Base-by-base conservation (phyloP, 1,140 invertebrate genomes). In the Holcopasites calliopsidis region DNA sequence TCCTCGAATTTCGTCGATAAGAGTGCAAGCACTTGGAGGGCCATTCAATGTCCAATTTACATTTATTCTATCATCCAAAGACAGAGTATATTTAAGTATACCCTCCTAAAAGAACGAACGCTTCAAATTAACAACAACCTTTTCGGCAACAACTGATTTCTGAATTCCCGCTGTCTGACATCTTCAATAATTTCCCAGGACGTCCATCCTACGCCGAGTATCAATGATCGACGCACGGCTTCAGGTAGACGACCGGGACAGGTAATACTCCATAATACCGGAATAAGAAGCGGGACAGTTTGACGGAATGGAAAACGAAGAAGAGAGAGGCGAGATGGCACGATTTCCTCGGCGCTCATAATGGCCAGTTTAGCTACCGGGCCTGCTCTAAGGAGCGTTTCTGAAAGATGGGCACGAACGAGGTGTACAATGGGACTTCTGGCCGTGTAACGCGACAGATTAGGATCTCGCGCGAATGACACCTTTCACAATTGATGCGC, bases 401-500 rank as follows among this genome's bases (percentile, higher is more conserved):
- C 66, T 58, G 33, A 65, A 84, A 86, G 79, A 88, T 83, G 84
- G 76, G 79, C 83, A 87, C 86, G 80, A 84, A 87, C 77, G 60
- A 58, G 13, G 33, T 52, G 11, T 47, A 87, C 83, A 87, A 87
- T 86, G 50, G 80, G 10, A 35, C 35, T 54, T 69, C 77, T 38
- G 2, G 70, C 55, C 77, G 66, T 72, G 79, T 69, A 80, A 83
- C 86, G 80, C 76, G 81, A 84, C 74, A 88, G 88, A 89, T 88
- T 88, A 88, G 82, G 85, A 88, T 86, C 82, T 76, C 35, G 57
- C 82, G 65, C 77, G 74, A 76, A 68, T 86, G 80, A 88, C 88
- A 86, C 86, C 87, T 85, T 73, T 73, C 77, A 88, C 85, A 85
- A 86, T n/a, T 85, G 84, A 89, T 88, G 86, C 76, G 84, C 82